Evolutionary conservation across 2,113 vertebrate species (phyloP).

Genomic region (Guaruba guarouba): DNA sequence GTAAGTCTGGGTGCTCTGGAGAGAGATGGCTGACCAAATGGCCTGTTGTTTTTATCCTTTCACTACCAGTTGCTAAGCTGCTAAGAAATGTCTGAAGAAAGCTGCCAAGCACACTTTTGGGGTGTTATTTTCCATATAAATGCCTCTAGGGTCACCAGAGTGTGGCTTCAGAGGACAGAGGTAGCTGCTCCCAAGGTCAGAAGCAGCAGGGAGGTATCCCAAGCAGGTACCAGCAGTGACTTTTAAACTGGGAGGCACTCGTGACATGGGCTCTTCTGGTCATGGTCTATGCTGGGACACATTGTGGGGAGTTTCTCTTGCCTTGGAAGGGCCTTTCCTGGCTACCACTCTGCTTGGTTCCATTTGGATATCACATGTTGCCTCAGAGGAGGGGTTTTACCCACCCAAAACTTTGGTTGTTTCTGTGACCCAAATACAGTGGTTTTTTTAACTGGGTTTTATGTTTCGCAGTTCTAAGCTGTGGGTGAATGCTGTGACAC

Average conservation of each 20-base stretch:
- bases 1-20: neutral
- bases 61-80: neutral
- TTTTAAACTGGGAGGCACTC: neutral
- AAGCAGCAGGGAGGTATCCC: neutral
- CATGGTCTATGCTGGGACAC: neutral
- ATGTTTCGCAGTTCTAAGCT: neutral
- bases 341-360: fast-evolving
- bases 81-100: neutral
- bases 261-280: neutral
- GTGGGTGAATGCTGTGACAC: neutral
- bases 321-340: neutral
- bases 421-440: neutral
- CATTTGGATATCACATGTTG: fast-evolving
- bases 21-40: neutral
- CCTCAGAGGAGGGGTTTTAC: neutral
- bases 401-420: fast-evolving
- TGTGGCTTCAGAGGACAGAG: neutral
- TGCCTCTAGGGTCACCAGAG: neutral
- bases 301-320: neutral
- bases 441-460: neutral
- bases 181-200: neutral
- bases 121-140: neutral
- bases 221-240: fast-evolving
- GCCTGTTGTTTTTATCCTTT: neutral
- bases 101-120: neutral